Evolutionary conservation across 2,888 invertebrate species (phyloP).

Genomic region (Pyrgus malvae): DNA sequence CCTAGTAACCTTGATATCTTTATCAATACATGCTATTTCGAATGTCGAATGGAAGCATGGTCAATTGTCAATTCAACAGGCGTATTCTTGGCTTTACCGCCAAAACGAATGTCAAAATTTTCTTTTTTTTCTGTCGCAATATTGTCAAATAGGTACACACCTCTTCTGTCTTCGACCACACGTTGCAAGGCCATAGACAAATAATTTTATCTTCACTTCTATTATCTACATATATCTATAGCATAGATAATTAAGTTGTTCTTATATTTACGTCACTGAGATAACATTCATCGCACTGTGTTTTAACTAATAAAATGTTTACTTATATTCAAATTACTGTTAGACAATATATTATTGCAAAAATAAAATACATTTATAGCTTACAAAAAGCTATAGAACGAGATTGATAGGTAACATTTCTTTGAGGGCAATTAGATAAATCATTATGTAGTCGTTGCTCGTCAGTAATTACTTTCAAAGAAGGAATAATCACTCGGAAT

Average conservation of each 20-base stretch:
- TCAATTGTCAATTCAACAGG: too few relatives aligned
- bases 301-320: background rate
- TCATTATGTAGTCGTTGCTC: conserved; percentile 21
- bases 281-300: background rate
- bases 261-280: background rate
- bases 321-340: too few relatives aligned
- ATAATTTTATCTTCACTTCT: conserved; percentile 1
- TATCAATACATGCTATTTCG: too few relatives aligned
- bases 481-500: conserved; percentile 49
- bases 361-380: too few relatives aligned
- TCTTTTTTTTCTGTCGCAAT: too few relatives aligned
- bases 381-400: background rate
- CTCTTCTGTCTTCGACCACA: background rate
- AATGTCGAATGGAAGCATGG: too few relatives aligned
- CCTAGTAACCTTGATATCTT: too few relatives aligned
- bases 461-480: conserved; percentile 38
- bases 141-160: conserved; percentile 20
- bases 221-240: background rate
- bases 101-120: conserved; percentile 13
- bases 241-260: background rate
- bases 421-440: conserved; percentile 19
- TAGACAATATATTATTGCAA: too few relatives aligned
- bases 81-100: conserved; percentile 32
- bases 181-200: conserved; percentile 22
- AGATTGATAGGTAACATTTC: conserved; percentile 2